Base-by-base conservation (phyloP, 2,888 invertebrate species). In the Ectemnius cavifrons region DNA sequence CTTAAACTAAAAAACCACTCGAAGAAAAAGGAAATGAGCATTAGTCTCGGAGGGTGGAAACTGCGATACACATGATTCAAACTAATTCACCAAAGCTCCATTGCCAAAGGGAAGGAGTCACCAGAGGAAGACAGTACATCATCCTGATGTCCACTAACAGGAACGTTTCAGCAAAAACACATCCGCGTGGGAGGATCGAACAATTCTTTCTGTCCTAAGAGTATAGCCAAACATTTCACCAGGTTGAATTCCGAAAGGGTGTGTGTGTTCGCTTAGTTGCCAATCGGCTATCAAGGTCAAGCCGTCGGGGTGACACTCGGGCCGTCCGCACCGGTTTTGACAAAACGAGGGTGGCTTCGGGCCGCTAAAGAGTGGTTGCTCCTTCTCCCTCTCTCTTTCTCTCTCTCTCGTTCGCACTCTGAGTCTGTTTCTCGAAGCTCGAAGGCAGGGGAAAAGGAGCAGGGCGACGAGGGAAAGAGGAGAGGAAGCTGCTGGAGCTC, bases 401-500 rank as follows among this genome's bases (percentile, higher is more conserved):
- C 20, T 20, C 1, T 37, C 37, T 11, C 8, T 37, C 37, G 37
- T 23, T 23, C 23, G 23, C 23, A 3, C 23, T 23, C 3, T 4
- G 37, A 37, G 56, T 56, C 56, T 56, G 56, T 13, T 16, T 6
- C 37, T 37, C 37, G 37, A 52, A 52, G 52, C 11, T 2, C 47
- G 47, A 47, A n/a, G 4, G 47, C 14, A 20, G 37, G 18, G 28
- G 61, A 28, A 61, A 28, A 37, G 28, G 45, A 37, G 37, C 13
- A n/a, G 61, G 14, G 45, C 8, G 28, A 37, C 0, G 52, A 52
- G 52, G 52, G 16, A 52, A 16, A 16, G n/a, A 52, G 58, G 59
- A 62, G 28, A 63, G 47, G 49, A 62, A 49, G 57, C 46, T 49
- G 68, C 65, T 3, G 23, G 23, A 23, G 23, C 23, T 49, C 68